Evolutionary conservation across 1,140 invertebrate genomes (phyloP).

Genomic region (Psilanteris sp.): DNA sequence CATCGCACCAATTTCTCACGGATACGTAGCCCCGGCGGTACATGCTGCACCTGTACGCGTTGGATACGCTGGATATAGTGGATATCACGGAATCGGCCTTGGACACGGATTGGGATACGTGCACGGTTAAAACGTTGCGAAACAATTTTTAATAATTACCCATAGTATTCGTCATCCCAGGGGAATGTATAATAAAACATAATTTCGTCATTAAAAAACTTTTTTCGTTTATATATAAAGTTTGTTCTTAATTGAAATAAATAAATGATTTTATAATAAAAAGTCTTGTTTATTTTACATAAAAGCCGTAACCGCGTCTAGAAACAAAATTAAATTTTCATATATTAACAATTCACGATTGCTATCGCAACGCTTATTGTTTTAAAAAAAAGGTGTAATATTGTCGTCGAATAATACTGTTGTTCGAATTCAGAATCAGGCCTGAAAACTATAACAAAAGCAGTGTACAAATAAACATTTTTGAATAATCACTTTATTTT

Average conservation of each 20-base stretch:
- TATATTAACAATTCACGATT: no score
- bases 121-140: slow-evolving; percentile 6
- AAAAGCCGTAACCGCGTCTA: no score
- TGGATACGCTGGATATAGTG: slow-evolving; percentile 17
- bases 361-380: no score
- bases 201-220: no score
- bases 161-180: no score
- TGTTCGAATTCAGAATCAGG: not conserved
- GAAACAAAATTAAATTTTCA: no score
- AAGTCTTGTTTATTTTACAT: no score
- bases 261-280: no score
- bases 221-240: no score
- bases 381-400: no score
- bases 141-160: not conserved
- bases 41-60: slow-evolving; percentile 16
- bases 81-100: slow-evolving; percentile 14
- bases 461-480: slow-evolving; percentile 34
- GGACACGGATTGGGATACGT: slow-evolving; percentile 22
- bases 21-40: slow-evolving; percentile 24
- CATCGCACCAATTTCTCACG: slow-evolving; percentile 24
- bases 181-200: no score
- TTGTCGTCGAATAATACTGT: not conserved
- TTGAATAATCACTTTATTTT: slow-evolving; percentile 79
- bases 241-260: no score
- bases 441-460: not conserved